Percentiles rank a stretch among this genome's conserved stretches.
Evolutionary conservation across 2,113 vertebrate species (phyloP).

Genomic region (Oreamnos americanus): DNA sequence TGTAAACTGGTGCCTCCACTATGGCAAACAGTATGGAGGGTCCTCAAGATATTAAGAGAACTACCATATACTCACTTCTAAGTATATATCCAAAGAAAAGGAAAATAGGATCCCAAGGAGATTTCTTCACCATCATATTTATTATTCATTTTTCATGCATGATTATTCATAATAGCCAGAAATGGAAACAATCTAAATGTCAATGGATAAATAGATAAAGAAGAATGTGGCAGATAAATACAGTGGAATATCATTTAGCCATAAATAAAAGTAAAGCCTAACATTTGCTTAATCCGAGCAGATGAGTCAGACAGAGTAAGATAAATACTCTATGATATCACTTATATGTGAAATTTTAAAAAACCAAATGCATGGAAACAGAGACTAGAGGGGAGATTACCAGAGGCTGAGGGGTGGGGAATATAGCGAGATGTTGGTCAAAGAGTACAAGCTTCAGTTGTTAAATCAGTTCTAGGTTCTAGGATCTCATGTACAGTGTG

Average conservation of each 20-base stretch:
- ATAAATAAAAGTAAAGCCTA: neutral
- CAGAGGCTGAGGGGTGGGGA: neutral
- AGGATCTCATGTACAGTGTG: neutral
- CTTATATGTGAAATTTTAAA: neutral
- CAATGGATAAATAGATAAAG: neutral
- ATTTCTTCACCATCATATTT: neutral
- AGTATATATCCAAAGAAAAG: neutral
- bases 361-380: neutral
- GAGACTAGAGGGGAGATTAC: neutral
- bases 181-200: neutral
- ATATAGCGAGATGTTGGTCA: neutral
- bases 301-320: neutral
- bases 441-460: neutral
- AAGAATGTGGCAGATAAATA: neutral
- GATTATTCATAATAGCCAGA: neutral
- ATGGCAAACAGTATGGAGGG: neutral
- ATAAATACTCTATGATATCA: neutral
- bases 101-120: neutral
- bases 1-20: neutral
- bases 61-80: neutral
- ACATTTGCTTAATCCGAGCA: neutral
- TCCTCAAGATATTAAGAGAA: neutral
- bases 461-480: neutral
- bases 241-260: neutral
- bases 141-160: neutral